Evolutionary conservation across 2,113 vertebrate species (phyloP), one percentile per base, ranked within the genome.

Genomic region (Platichthys flesus): DNA sequence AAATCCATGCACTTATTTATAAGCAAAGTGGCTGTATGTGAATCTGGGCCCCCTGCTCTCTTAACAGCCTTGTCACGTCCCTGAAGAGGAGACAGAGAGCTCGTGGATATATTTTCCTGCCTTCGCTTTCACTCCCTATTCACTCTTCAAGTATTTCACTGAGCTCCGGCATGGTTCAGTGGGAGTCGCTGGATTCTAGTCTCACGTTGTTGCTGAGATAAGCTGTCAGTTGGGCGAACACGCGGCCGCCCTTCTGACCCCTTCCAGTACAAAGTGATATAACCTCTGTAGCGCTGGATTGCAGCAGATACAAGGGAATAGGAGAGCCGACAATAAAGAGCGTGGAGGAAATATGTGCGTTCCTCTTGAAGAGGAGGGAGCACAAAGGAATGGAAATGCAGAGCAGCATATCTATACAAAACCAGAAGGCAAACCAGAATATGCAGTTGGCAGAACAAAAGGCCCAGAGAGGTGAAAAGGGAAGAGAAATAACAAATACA

Each of bases 241-340:
- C 63, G 62, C 72, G 62, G 76, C 77, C 85, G 84, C 76, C 71
- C 88, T 90, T 71, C 67, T 92, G 90, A 92, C 91, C 91, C 75
- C 76, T 13, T 13, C 40, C 71, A 67, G 77, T 84, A 89, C 79
- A 92, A 90, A 91, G 84, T 1, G 37, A 80, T 85, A 59, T 81
- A 88, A 79, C 84, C 84, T 88, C 79, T 71, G 79, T 56, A 73
- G 74, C 70, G 8, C 51, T 70, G 74, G 69, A 87, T 57, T 60
- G 75, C 59, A 68, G 69, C 54, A 83, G 60, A 83, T 83, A 75
- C 65, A 82, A 76, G 83, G 67, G 78, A 83, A 86, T 70, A 83
- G 86, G 79, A 71, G 69, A 85, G 78, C 26, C 79, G 82, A 84
- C 76, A 84, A 84, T 67, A 88, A 80, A 87, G 79, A 83, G 85